phyloP scores from a whole-genome alignment of 2,888 invertebrate species.

The Pristionchus japonicus region DNA sequence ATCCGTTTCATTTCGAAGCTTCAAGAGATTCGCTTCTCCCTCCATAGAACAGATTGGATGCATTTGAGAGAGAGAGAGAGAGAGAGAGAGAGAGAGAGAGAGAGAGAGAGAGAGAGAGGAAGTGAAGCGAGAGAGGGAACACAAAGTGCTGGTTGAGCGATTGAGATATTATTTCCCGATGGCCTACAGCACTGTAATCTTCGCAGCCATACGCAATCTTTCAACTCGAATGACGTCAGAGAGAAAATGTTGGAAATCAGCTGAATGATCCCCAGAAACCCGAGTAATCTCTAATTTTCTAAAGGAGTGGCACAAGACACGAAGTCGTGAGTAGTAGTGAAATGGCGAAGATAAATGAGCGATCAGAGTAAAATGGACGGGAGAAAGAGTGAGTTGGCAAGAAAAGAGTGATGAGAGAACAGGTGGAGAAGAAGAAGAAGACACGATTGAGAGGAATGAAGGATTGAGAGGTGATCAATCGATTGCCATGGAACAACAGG shows the following conservation, averaged over 20 bases:
- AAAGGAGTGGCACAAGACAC: neutral
- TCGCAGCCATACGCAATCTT: no score
- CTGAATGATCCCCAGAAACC: no score
- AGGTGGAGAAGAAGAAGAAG: neutral
- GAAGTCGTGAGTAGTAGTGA: neutral
- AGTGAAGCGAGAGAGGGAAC: neutral
- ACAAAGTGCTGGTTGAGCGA: neutral
- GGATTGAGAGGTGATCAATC: neutral
- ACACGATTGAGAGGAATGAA: neutral
- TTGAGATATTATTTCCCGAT: neutral
- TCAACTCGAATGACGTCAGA: no score
- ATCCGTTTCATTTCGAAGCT: constrained; percentile 14
- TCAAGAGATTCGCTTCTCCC: neutral
- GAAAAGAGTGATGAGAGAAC: neutral
- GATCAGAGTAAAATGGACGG: neutral
- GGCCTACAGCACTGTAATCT: neutral
- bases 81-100: no score
- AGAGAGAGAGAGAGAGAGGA: neutral
- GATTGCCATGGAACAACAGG: neutral
- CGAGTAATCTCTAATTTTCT: neutral
- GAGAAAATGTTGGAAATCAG: no score
- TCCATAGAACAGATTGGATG: neutral
- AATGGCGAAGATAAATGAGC: neutral
- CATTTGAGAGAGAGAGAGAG: neutral
- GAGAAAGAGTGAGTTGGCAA: neutral